Base-by-base conservation (phyloP, 2,113 vertebrate species). In the Thalassoma bifasciatum region DNA sequence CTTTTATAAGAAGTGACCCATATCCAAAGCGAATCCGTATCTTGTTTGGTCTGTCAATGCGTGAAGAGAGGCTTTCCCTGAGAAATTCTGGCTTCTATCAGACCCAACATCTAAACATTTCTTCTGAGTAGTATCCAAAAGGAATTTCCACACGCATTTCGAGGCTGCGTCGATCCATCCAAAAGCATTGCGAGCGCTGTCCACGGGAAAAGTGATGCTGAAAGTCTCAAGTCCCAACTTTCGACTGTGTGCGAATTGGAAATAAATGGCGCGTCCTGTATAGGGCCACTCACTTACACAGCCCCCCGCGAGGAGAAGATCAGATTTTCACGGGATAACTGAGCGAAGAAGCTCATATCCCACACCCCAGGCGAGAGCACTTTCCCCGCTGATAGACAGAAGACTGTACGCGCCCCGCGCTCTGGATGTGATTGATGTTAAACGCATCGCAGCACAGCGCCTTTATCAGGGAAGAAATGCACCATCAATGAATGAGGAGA, bases 211-310 rank as follows among this genome's bases (percentile, higher is more conserved):
- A 90, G 88, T 88, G 88, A 66, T 67, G 72, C 77, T 87, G 85
- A 88, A 93, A 91, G 88, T 91, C 88, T 86, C 37, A 67, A 81
- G 80, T 88, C 86, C 63, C 83, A 91, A 93, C 90, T 93, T 92
- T 81, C 73, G 56, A 17, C 40, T 81, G 62, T 14, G 71, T 36
- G 79, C 16, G 68, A 37, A 46, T 13, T n/a, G 51, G 40, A 36
- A 44, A 77, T 34, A 63, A 59, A 88, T 10, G 44, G n/a, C 66
- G 49, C 9, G 49, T 74, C 78, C 57, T 40, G 37, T 4, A 19
- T 5, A 19, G n/a, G 49, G 37, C 26, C 37, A 46, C 49, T 65
- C 53, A 60, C 46, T 23, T n/a, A 56, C 8, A 30, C 61, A 16
- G 30, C 75, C 67, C 67, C 5, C 60, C 11, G 40, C 1, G 19